Base-by-base conservation (phyloP, 2,888 invertebrate genomes). In the Ectobius pallidus region DNA sequence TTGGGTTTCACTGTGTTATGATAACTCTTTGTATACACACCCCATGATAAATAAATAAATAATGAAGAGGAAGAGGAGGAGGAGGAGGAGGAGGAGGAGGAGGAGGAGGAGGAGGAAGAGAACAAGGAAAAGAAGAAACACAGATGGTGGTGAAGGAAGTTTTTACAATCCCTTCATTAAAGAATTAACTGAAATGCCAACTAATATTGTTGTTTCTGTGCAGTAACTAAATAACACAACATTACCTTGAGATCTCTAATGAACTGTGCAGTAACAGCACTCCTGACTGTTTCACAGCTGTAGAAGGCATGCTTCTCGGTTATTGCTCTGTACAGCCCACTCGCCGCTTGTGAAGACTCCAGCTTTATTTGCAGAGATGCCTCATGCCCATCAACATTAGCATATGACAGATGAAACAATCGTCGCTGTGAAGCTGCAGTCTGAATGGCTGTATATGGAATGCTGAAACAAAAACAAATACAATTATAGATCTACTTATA, bases 231-330 rank as follows among this genome's bases (percentile, higher is more conserved):
- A n/a, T n/a, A n/a, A n/a, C n/a, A n/a, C n/a, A n/a, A n/a, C n/a
- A n/a, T n/a, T 79, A 89, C 89, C 88, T 93, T 95, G 76, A 96
- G 86, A 84, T 95, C 95, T 75, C 95, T 87, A 70, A 94, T 94
- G 81, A 93, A 95, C 84, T 96, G 96, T 68, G 93, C 91, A 0
- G 94, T 94, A 69, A 96, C 95, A 73, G 93, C 94, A 75, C 89
- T 92, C 58, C 95, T 87, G 16, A 96, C 95, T 0, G 95, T 95
- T 82, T 96, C 95, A 84, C 95, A 95, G 82, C 94, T 94, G 84
- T 94, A 96, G 86, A 96, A 96, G 58, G 95, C 95, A 82, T 95
- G 95, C 78, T 94, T 94, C 83, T 96, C 96, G 0, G 95, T 96
- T 76, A 96, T 92, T 27, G 94, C 93, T 65, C 95, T 87, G 83